These are phyloP conservation scores for Bombyx mori DNA, from an alignment of 1,140 invertebrate genomes.

Conservation along the genomic window ASM3026992v2 NC_085114.1:13250501-13251000, in stretches of 20 bases:
- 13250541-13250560: slow-evolving; percentile 78
- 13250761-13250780: slow-evolving; percentile 69
- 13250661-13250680: slow-evolving; percentile 79
- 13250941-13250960: slow-evolving; percentile 76
- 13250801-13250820: slow-evolving; percentile 90
- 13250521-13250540: slow-evolving; percentile 77
- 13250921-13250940: slow-evolving; percentile 76
- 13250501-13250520: slow-evolving; percentile 77
- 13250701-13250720: slow-evolving; percentile 85
- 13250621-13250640: slow-evolving; percentile 52
- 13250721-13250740: slow-evolving; percentile 89
- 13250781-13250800: slow-evolving; percentile 58
- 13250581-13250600: slow-evolving; percentile 72
- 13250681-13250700: slow-evolving; percentile 74
- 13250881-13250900: slow-evolving; percentile 72
- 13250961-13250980: slow-evolving; percentile 87
- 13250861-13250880: slow-evolving; percentile 75
- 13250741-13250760: slow-evolving; percentile 85
- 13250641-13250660: slow-evolving; percentile 68
- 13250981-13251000: slow-evolving; percentile 91
- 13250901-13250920: slow-evolving; percentile 60
- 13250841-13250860: slow-evolving; percentile 89
- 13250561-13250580: slow-evolving; percentile 74
- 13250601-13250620: slow-evolving; percentile 61
- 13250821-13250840: slow-evolving; percentile 93